Base-by-base conservation (phyloP, 1,140 invertebrate genomes). In the Uloborus diversus region DNA sequence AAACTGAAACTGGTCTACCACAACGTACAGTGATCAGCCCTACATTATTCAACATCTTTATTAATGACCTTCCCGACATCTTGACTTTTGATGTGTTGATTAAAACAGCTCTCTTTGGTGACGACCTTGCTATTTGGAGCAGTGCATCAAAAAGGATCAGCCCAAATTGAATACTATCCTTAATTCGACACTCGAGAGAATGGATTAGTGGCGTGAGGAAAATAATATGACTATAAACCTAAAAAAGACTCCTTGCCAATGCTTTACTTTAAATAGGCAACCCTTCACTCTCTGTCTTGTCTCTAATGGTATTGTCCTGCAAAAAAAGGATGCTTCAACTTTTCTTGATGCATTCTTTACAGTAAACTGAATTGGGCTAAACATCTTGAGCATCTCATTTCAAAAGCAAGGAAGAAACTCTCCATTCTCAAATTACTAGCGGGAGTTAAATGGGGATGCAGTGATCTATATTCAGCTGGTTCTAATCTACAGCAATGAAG, bases 151-250 rank as follows among this genome's bases (percentile, higher is more conserved):
- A 42, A 42, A 42, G 17, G 37, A 42, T 13, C 2, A 9, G 17
- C 2, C 17, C 2, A 42, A 17, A 17, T 2, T 42, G 17, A 42
- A 42, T 42, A 42, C 14, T 9, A 42, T 13, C 7, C 23, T 47
- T 27, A 65, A 37, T 47, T 65, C 9, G 4, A 42, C 35, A 14
- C 62, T 65, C 27, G 62, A 47, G 13, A 47, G 35, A 47, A 14
- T 62, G 13, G 2, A 17, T 57, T 57, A 57, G 5, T 57, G 5
- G 56, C 28, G 56, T 57, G 3, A 1, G 56, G 23, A 57, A 9
- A 57, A 28, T 17, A 57, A 57, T 25, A 57, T 57, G 56, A 57
- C 56, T 33, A 35, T 62, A 62, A 62, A 65, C 20, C 4, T 42
- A 42, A 25, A 25, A 11, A 65, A 65, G 35, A 47, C 62, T 65